These are phyloP conservation scores for Solen grandis DNA, from an alignment of 1,140 invertebrate genomes.

Conservation along the genomic window DNA sequence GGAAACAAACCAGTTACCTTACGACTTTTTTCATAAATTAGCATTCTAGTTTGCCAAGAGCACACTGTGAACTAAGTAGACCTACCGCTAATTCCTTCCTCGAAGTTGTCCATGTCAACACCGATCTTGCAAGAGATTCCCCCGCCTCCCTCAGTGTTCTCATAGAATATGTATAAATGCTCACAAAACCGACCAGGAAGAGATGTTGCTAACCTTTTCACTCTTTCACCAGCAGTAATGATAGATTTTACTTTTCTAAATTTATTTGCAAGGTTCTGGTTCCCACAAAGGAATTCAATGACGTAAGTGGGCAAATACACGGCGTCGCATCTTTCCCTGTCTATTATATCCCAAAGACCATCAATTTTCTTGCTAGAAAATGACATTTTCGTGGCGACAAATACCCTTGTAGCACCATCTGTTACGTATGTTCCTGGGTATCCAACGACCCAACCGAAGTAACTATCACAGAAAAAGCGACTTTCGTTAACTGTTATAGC, in stretches of 20 bases:
- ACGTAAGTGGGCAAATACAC: slow-evolving; percentile 45
- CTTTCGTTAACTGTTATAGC: too few species aligned
- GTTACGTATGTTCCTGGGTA: slow-evolving; percentile 49
- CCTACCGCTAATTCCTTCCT: slow-evolving; percentile 42
- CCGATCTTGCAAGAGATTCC: not conserved
- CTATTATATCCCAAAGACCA: slow-evolving; percentile 13
- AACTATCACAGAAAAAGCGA: slow-evolving; percentile 29
- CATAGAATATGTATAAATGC: not conserved
- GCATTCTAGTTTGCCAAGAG: too few species aligned
- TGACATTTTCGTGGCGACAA: slow-evolving; percentile 21
- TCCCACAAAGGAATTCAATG: not conserved
- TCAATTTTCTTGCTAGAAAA: slow-evolving; percentile 17
- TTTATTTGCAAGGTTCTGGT: not conserved
- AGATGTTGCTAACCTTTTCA: not conserved
- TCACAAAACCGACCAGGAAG: not conserved
- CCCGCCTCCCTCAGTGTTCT: slow-evolving; percentile 14
- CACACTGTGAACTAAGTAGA: too few species aligned
- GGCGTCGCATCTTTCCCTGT: slow-evolving; percentile 35
- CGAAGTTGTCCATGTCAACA: not conserved
- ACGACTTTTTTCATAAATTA: too few species aligned
- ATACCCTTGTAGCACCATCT: slow-evolving; percentile 53
- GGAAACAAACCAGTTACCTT: too few species aligned
- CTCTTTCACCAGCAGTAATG: slow-evolving; percentile 18
- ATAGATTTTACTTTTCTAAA: slow-evolving; percentile 39
- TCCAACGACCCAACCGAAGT: slow-evolving; percentile 56